phyloP scores from a whole-genome alignment of 2,113 vertebrate genomes.

The Cnemophilus loriae region DNA sequence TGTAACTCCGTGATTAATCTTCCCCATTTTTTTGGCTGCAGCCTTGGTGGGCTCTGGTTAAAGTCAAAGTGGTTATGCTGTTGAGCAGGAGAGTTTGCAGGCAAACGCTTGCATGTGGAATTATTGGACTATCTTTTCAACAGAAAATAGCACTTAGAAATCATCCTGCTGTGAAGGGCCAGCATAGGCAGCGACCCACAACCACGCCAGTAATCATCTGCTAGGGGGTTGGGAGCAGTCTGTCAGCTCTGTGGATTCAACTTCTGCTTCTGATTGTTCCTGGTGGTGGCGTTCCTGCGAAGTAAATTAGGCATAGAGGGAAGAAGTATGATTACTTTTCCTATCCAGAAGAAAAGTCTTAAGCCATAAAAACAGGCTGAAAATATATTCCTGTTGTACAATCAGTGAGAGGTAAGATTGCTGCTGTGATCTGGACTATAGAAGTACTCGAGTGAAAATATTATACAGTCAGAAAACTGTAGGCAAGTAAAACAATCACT shows the following conservation, averaged over 20 bases:
- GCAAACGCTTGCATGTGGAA: background rate
- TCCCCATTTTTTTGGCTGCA: background rate
- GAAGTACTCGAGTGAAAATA: background rate
- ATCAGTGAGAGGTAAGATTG: background rate
- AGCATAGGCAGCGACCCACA: background rate
- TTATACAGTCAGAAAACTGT: background rate
- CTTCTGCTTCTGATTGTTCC: background rate
- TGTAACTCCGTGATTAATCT: background rate
- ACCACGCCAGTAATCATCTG: fast-evolving
- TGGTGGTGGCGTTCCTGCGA: background rate
- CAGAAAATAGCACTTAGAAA: background rate
- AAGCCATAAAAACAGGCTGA: background rate
- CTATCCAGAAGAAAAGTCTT: background rate
- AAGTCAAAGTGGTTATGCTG: background rate
- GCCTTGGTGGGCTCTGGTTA: background rate
- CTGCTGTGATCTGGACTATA: background rate
- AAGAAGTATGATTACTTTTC: background rate
- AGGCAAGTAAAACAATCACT: background rate
- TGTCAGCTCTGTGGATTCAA: background rate
- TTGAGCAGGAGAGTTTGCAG: background rate
- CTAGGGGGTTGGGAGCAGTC: background rate
- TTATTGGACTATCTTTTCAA: background rate
- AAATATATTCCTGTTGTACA: background rate
- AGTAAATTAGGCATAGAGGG: background rate
- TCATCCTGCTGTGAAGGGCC: background rate